Evolutionary conservation across 2,797 vertebrate genomes (phyloP).

Genomic region (Momotus momota): DNA sequence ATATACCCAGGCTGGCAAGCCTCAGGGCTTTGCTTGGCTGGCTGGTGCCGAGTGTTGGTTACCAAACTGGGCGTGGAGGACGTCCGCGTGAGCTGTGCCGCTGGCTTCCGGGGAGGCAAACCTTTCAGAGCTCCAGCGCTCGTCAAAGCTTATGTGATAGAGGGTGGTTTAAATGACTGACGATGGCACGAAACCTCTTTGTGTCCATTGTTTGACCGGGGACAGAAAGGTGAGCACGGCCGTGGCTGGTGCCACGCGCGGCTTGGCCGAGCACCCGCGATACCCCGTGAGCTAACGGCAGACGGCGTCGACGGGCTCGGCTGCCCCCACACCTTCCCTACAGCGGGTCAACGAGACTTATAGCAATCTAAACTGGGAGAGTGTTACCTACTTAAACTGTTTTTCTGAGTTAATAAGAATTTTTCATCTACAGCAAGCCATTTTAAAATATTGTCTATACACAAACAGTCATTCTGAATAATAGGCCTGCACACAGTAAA

Average conservation of each 20-base stretch:
- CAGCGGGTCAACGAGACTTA: constrained; percentile 74
- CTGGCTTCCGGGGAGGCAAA: neutral
- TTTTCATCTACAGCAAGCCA: constrained; percentile 89
- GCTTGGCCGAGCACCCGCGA: fast-evolving
- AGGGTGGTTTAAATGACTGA: neutral
- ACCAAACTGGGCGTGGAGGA: fast-evolving
- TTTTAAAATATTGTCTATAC: constrained; percentile 95
- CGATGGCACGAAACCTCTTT: neutral
- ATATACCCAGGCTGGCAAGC: neutral
- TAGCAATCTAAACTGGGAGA: constrained; percentile 78
- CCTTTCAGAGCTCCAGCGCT: fast-evolving
- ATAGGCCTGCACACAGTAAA: constrained; percentile 94
- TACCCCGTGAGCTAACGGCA: neutral
- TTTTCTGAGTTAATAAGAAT: constrained; percentile 87
- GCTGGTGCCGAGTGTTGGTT: neutral
- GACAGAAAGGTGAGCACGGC: neutral
- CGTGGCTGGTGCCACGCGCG: fast-evolving
- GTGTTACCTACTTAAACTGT: constrained; percentile 83
- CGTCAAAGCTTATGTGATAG: neutral
- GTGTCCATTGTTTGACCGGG: fast-evolving
- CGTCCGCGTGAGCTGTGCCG: neutral
- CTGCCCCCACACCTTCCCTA: constrained; percentile 25
- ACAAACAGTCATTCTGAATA: constrained; percentile 99
- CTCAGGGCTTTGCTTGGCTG: neutral
- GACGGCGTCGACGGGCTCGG: fast-evolving